Base-by-base conservation (phyloP, 2,888 invertebrate genomes). In the Cheilosia urbana region DNA sequence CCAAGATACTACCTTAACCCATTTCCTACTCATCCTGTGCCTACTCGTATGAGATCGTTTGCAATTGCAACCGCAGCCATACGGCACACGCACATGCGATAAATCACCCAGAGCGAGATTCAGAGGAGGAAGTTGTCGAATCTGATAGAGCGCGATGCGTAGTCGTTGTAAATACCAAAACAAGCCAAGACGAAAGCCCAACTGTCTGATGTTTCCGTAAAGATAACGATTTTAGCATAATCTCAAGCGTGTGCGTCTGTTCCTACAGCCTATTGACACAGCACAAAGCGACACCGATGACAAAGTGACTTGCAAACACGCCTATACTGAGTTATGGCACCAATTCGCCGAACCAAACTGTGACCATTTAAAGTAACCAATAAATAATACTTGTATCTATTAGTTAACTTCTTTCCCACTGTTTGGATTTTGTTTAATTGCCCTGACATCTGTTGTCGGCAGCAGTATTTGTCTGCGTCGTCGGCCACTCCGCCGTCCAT, bases 361-460 rank as follows among this genome's bases (percentile, higher is more conserved):
- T 60, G 80, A 65, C 84, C 80, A 84, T 80, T 84, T 60, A 84
- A 79, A 73, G 63, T 24, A 79, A 49, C 60, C 73, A 75, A 84
- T 84, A 84, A 80, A 84, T 84, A 69, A 80, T 75, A 51, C 51
- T 51, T 51, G 51, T 51, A 80, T 75, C 84, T 75, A 80, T 80
- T 84, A 80, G 63, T 57, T 73, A 45, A 63, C 42, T 60, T 78
- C 66, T 81, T 79, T 80, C 71, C 80, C 80, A 80, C 80, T 75
- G 80, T 84, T 84, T 75, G 24, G 79, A 68, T 53, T 80, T 80
- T 76, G 84, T 68, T 79, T 84, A 75, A 84, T 84, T 84, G 80
- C 69, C 84, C 60, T 76, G 84, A 80, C 84, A 84, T 75, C 79
- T 84, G 83, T 80, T 84, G 84, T 75, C 75, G 84, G 72, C 73